Base-by-base conservation (phyloP, 2,113 vertebrate species). In the Sinocyclocheilus maitianheensis region DNA sequence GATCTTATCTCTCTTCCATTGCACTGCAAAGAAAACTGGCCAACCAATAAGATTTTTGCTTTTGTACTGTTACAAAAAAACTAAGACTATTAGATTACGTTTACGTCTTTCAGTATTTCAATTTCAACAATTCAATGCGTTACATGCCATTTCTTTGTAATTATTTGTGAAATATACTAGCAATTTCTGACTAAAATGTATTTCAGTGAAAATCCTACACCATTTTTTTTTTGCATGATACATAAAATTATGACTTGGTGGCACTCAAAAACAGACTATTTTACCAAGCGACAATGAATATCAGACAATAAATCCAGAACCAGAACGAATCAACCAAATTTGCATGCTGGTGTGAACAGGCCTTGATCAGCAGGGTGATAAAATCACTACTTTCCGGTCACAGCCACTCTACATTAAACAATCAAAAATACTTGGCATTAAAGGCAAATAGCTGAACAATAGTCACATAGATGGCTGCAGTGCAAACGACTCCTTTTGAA, bases 391-490 rank as follows among this genome's bases (percentile, higher is more conserved):
- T 30, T 77, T 55, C 76, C 76, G n/a, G 43, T 75, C 72, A 48
- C 81, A 89, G 79, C 78, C 63, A 81, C 83, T 65, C 43, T 62
- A 69, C 86, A 78, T 62, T 76, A 85, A 88, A 81, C 75, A 82
- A 77, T 86, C 83, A 16, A 87, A 86, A 89, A 87, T 89, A 91
- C 88, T 87, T 86, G 88, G 89, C 89, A 84, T 84, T 51, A 34
- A 83, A 85, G 86, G 75, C 53, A 84, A 88, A 86, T 60, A 2
- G 58, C 86, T 86, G 84, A 81, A 89, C 80, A 67, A 74, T 84
- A 87, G 86, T 77, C 65, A 37, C 62, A 81, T 60, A 83, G 30
- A 89, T 84, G 85, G 81, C 84, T 85, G 43, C 46, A 81, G 79
- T 81, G 87, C 80, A 87, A 46, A 51, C 71, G 8, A 60, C 43